These are phyloP conservation scores for Scomber scombrus DNA, from an alignment of 2,113 vertebrate genomes.

Conservation along the genomic window DNA sequence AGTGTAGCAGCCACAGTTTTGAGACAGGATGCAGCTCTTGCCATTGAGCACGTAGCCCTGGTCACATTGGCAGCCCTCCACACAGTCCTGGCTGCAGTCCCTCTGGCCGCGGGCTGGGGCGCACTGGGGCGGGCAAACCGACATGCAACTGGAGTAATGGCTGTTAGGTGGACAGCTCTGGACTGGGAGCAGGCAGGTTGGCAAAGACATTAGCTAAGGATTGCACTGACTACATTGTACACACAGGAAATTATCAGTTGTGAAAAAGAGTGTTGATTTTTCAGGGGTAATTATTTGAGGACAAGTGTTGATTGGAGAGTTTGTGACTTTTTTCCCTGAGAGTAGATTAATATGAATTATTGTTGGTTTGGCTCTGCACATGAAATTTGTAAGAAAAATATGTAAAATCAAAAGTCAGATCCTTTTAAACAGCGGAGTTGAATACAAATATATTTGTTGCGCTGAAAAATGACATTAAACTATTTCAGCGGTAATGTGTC, in stretches of 20 bases:
- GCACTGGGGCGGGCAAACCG: slow-evolving; percentile 95
- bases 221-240: not conserved
- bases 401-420: too few species aligned
- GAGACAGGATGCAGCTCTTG: slow-evolving; percentile 94
- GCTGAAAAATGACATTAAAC: too few species aligned
- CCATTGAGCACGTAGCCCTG: slow-evolving; percentile 93
- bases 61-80: slow-evolving; percentile 97
- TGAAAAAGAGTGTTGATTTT: not conserved
- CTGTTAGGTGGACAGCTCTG: slow-evolving; percentile 94
- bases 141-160: slow-evolving; percentile 94
- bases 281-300: not conserved
- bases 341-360: too few species aligned
- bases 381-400: too few species aligned
- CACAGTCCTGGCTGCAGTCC: slow-evolving; percentile 95
- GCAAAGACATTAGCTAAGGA: slow-evolving; percentile 32
- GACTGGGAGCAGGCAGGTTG: slow-evolving; percentile 79
- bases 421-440: too few species aligned
- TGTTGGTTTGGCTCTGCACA: too few species aligned
- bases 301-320: not conserved
- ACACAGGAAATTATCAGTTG: not conserved
- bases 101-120: slow-evolving; percentile 93
- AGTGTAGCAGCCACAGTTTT: slow-evolving; percentile 96
- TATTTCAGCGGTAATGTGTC: too few species aligned
- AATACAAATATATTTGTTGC: too few species aligned
- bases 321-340: too few species aligned